Evolutionary conservation across 2,888 invertebrate species (phyloP).

Genomic region (Rapana venosa): DNA sequence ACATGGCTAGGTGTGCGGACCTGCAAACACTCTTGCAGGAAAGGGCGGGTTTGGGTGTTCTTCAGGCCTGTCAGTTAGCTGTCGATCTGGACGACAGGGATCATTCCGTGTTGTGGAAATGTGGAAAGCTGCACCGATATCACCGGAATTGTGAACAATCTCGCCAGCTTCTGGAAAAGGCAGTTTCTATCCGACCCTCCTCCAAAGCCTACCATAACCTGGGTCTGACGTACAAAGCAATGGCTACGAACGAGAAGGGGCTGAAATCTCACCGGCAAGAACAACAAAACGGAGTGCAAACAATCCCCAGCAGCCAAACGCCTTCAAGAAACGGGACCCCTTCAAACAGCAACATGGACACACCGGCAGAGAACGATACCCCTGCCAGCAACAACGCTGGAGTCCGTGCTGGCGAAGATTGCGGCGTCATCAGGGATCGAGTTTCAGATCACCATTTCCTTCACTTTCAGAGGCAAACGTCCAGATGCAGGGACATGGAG

Average conservation of each 20-base stretch:
- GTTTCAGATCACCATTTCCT: not conserved
- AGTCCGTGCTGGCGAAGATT: not conserved
- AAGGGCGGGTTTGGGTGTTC: not conserved
- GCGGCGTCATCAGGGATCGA: not conserved
- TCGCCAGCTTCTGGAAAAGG: constrained; percentile 15
- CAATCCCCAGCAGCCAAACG: not conserved
- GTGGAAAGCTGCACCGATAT: constrained; percentile 18
- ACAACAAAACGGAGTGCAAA: not conserved
- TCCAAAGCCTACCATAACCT: constrained; percentile 32
- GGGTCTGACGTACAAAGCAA: constrained; percentile 28
- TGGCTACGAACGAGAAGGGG: not conserved
- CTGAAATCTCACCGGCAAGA: not conserved
- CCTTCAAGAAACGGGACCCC: not conserved
- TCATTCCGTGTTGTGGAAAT: constrained; percentile 20
- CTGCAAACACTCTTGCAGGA: not conserved
- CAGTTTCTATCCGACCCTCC: not conserved
- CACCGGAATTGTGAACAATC: not conserved
- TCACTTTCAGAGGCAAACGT: not conserved
- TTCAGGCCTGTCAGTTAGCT: constrained; percentile 20
- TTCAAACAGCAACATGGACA: too few species aligned
- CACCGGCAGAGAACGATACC: too few species aligned
- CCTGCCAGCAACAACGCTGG: not conserved
- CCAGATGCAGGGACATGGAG: not conserved
- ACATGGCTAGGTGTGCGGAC: not conserved
- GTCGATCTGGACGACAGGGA: not conserved